Conservation (phyloP, 2,797 vertebrate species). For the Crocodylus rhombifer region DNA sequence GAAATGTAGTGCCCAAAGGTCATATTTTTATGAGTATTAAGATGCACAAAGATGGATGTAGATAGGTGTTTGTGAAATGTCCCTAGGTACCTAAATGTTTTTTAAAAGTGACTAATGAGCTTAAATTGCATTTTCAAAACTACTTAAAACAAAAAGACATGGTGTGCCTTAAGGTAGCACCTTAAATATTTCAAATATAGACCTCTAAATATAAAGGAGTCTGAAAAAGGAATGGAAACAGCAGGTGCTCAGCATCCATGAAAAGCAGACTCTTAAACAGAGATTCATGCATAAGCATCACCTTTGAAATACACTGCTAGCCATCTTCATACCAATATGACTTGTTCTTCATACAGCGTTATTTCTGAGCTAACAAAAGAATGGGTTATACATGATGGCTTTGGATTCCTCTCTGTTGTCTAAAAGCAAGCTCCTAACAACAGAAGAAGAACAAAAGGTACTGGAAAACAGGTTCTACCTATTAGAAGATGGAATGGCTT, state of each 20-base stretch:
- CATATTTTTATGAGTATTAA: background rate
- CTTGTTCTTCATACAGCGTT: fast-evolving
- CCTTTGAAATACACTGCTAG: background rate
- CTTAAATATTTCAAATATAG: background rate
- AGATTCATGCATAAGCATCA: fast-evolving
- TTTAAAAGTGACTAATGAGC: too few species aligned
- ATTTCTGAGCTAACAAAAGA: background rate
- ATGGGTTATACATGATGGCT: background rate
- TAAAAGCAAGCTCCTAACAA: background rate
- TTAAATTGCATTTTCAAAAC: background rate
- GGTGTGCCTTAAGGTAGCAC: fast-evolving
- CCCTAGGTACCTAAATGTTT: background rate
- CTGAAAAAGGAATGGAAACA: background rate
- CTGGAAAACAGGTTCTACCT: background rate
- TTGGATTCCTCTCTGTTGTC: background rate
- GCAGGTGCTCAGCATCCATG: fast-evolving
- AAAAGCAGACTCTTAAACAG: background rate
- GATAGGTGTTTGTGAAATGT: background rate
- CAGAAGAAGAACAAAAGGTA: background rate
- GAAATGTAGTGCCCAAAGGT: background rate
- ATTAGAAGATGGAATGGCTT: background rate
- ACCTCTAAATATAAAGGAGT: background rate
- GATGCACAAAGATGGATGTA: background rate
- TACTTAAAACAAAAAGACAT: background rate
- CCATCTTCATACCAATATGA: too few species aligned